Percentiles rank a stretch among this genome's conserved stretches.
Evolutionary conservation across 2,113 vertebrate species (phyloP).

Genomic region (Vombatus ursinus): DNA sequence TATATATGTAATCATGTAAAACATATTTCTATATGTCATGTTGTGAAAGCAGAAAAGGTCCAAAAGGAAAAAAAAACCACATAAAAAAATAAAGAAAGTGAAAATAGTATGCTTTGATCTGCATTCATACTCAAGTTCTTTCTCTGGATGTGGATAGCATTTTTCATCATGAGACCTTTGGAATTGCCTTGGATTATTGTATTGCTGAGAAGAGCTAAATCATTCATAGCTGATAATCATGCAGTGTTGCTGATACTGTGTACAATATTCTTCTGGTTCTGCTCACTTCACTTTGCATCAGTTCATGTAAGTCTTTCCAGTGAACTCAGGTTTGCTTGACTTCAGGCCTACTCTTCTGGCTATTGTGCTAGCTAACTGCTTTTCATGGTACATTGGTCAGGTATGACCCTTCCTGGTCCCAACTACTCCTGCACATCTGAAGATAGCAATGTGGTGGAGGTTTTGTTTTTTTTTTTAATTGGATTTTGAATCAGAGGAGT

Average conservation of each 20-base stretch:
- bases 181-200: not conserved
- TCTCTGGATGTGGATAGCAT: not conserved
- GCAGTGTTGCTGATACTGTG: no score
- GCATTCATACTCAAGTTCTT: not conserved
- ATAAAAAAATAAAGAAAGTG: not conserved
- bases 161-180: not conserved
- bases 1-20: not conserved
- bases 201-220: not conserved
- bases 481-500: not conserved
- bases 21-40: not conserved
- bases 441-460: not conserved
- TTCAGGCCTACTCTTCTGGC: no score
- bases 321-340: no score
- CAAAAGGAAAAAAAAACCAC: not conserved
- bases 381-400: not conserved
- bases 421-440: not conserved
- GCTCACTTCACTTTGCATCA: not conserved
- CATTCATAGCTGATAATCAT: not conserved
- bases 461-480: not conserved
- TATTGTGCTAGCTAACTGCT: not conserved
- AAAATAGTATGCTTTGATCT: not conserved
- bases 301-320: no score
- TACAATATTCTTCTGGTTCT: not conserved
- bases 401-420: not conserved
- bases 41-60: not conserved